These are phyloP conservation scores for Chondrosia reniformis DNA, from an alignment of 37 sponge, comb jelly and placozoan genomes.

Conservation along the genomic window DNA sequence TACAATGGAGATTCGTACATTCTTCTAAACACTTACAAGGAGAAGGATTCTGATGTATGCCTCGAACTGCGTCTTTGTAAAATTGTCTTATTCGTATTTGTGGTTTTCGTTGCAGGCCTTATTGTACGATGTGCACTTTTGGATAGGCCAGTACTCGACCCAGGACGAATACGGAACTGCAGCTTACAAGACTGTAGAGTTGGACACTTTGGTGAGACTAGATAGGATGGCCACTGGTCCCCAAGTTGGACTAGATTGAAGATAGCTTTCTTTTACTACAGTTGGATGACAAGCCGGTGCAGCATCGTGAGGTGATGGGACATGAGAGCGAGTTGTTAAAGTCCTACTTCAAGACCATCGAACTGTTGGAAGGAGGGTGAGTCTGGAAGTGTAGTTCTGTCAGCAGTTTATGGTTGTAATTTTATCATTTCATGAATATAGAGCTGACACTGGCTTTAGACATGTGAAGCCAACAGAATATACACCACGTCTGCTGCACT, in stretches of 20 bases:
- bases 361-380: slow-evolving; percentile 81
- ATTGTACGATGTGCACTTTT: slow-evolving; percentile 94
- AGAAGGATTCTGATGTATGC: slow-evolving; percentile 37
- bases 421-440: background rate
- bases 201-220: slow-evolving; percentile 90
- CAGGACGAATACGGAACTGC: slow-evolving; percentile 99
- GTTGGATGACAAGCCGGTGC: slow-evolving; percentile 97
- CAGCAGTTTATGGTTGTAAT: background rate
- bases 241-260: background rate
- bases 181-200: slow-evolving; percentile 99
- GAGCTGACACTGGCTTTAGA: slow-evolving; percentile 92
- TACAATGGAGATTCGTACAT: slow-evolving; percentile 99
- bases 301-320: slow-evolving; percentile 93
- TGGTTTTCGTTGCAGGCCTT: slow-evolving; percentile 46
- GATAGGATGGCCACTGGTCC: background rate
- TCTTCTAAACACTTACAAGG: slow-evolving; percentile 95
- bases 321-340: slow-evolving; percentile 90
- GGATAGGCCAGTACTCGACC: slow-evolving; percentile 94
- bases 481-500: slow-evolving; percentile 79
- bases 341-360: slow-evolving; percentile 76
- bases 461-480: slow-evolving; percentile 94
- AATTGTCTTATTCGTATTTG: background rate
- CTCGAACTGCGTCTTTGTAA: background rate
- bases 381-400: slow-evolving; percentile 1
- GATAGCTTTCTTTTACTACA: background rate